Conservation (phyloP, 2,113 vertebrate species). For the Rhizomys pruinosus region DNA sequence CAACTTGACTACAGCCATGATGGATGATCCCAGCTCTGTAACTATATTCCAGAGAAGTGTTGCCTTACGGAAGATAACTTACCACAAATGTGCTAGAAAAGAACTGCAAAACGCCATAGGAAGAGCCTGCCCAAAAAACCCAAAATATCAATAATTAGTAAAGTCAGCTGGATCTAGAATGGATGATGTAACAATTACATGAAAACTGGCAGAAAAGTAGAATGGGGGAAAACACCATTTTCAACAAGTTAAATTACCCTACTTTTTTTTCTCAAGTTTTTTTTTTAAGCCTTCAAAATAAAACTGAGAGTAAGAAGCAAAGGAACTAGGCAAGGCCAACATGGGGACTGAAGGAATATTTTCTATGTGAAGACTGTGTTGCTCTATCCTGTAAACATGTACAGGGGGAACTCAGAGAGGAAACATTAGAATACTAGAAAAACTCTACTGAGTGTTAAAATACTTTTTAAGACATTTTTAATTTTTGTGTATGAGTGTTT, state of each 20-base stretch:
- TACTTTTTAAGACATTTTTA: too few species aligned
- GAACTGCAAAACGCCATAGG: slow-evolving; percentile 95
- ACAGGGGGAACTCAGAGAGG: background rate
- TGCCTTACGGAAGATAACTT: slow-evolving; percentile 82
- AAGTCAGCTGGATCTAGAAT: background rate
- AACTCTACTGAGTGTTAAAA: background rate
- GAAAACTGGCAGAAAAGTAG: background rate
- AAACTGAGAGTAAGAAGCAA: background rate
- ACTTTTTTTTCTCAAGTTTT: background rate
- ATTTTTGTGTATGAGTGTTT: too few species aligned
- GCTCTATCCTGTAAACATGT: background rate
- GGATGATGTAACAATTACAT: background rate
- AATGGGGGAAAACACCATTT: background rate
- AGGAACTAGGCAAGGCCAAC: background rate
- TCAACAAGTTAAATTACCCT: background rate
- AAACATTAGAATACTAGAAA: background rate
- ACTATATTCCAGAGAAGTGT: background rate
- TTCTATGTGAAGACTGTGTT: background rate
- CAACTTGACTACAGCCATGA: background rate
- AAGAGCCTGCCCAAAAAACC: slow-evolving; percentile 89
- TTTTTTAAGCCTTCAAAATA: slow-evolving; percentile 6
- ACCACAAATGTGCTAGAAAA: slow-evolving; percentile 97
- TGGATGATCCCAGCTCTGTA: accelerated
- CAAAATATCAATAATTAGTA: slow-evolving; percentile 6
- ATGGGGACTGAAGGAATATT: too few species aligned